Percentiles rank a stretch among this genome's conserved stretches.
Conservation (phyloP, 2,888 invertebrate genomes). For the Gisinianus flammeolus region DNA sequence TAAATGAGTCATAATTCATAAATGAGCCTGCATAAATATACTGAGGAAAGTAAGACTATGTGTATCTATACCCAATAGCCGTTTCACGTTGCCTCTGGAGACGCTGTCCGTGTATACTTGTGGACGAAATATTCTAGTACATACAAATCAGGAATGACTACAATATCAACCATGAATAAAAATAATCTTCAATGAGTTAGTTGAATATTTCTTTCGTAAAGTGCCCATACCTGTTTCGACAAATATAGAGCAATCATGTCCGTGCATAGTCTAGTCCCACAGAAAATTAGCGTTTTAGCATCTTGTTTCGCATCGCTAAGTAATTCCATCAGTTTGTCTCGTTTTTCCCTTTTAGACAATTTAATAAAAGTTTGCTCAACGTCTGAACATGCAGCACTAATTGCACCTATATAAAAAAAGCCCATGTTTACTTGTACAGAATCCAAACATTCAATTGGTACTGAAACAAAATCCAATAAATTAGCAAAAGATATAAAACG, state of each 20-base stretch:
- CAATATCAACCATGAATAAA: neutral
- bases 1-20: neutral
- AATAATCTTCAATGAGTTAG: neutral
- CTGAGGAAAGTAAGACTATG: too few relatives aligned
- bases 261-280: neutral
- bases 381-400: slow-evolving; percentile 91
- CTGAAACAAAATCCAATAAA: too few relatives aligned
- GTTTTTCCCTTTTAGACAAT: slow-evolving; percentile 75
- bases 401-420: slow-evolving; percentile 88
- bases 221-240: neutral
- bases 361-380: slow-evolving; percentile 80
- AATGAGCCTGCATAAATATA: neutral
- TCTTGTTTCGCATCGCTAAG: slow-evolving; percentile 65
- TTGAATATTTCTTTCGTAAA: too few relatives aligned
- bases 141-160: neutral
- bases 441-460: too few relatives aligned
- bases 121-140: slow-evolving; percentile 39
- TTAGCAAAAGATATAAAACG: too few relatives aligned
- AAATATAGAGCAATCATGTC: neutral
- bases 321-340: slow-evolving; percentile 74
- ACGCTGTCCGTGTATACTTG: slow-evolving; percentile 61
- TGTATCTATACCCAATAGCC: slow-evolving; percentile 68
- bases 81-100: slow-evolving; percentile 70
- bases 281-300: slow-evolving; percentile 61
- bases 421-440: too few relatives aligned